A percentile compares a stretch with the other conserved stretches of the same genome.
Evolutionary conservation across 1,140 invertebrate genomes (phyloP).

Genomic region (Bilobella aurantiaca): DNA sequence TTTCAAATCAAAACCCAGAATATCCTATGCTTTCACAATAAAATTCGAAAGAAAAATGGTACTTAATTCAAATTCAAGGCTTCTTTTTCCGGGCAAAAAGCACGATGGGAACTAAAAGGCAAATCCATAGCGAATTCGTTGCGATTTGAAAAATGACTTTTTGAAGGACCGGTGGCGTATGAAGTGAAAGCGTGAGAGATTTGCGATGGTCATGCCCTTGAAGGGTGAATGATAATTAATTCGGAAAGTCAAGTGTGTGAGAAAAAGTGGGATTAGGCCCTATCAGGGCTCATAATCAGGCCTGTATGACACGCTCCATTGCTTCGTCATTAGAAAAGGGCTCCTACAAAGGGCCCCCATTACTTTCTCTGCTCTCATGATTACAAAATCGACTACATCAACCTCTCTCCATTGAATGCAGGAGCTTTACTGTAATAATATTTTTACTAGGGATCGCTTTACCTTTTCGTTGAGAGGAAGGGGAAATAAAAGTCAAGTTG

Average conservation of each 20-base stretch:
- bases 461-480: neutral
- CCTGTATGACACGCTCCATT: conserved; percentile 10
- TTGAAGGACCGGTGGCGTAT: neutral
- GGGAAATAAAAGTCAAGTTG: neutral
- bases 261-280: neutral
- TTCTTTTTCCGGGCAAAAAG: too few relatives aligned
- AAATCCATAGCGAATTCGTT: too few relatives aligned
- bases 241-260: conserved; percentile 1
- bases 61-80: too few relatives aligned
- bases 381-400: too few relatives aligned
- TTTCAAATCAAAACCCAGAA: neutral
- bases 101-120: too few relatives aligned
- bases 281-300: conserved; percentile 10
- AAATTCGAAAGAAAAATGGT: neutral
- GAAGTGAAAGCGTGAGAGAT: neutral
- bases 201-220: neutral
- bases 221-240: neutral
- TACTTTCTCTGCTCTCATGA: too few relatives aligned
- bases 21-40: neutral
- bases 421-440: too few relatives aligned
- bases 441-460: neutral
- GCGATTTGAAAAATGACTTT: too few relatives aligned
- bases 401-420: too few relatives aligned
- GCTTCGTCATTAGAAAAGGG: conserved; percentile 4
- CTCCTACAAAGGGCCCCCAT: too few relatives aligned